A percentile compares a stretch with the other conserved stretches of the same genome.
Conservation (phyloP, 2,113 vertebrate genomes). For the Aldabrachelys gigantea region DNA sequence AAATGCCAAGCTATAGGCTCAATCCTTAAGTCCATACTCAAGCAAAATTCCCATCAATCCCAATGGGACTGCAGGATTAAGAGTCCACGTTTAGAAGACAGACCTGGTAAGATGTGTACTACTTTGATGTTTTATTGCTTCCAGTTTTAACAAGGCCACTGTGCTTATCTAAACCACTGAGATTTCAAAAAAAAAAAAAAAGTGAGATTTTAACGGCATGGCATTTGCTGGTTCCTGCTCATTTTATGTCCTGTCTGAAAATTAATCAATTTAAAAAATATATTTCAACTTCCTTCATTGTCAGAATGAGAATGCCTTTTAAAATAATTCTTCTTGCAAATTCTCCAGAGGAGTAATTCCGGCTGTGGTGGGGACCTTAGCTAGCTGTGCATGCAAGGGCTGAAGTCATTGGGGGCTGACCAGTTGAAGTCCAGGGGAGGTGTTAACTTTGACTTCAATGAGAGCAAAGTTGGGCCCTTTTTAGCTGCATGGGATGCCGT, state of each 20-base stretch:
- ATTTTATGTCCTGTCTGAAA: background rate
- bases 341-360: background rate
- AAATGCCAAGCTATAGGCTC: background rate
- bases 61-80: background rate
- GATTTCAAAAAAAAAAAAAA: background rate
- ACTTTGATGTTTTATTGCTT: background rate
- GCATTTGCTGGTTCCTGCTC: background rate
- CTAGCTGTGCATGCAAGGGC: background rate
- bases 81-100: background rate
- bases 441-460: background rate
- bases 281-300: background rate
- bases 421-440: background rate
- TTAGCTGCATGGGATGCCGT: background rate
- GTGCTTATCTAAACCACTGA: background rate
- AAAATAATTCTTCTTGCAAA: background rate
- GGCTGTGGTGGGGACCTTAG: background rate
- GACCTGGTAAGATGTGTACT: background rate
- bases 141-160: background rate
- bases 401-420: background rate
- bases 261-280: background rate
- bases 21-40: background rate
- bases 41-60: background rate
- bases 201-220: background rate
- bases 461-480: background rate
- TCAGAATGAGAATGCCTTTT: background rate